A percentile compares a stretch with the other conserved stretches of the same genome.
phyloP scores from a whole-genome alignment of 1,140 invertebrate species.

The Calosoma granatense region DNA sequence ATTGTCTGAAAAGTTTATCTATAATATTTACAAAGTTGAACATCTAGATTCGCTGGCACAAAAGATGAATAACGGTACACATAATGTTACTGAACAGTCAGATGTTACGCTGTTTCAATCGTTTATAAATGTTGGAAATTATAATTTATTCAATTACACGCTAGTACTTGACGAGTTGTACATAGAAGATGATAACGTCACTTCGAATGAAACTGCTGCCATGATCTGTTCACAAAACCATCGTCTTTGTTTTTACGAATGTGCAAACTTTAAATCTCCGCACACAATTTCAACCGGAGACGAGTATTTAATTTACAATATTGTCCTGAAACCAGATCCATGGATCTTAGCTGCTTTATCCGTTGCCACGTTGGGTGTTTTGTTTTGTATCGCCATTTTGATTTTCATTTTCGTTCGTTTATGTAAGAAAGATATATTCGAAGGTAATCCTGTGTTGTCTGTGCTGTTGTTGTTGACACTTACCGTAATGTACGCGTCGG shows the following conservation, averaged over 20 bases:
- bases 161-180: slow-evolving; percentile 12
- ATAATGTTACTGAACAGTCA: slow-evolving; percentile 15
- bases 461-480: slow-evolving; percentile 36
- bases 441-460: slow-evolving; percentile 39
- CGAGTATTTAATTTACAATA: not conserved
- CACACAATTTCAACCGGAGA: slow-evolving; percentile 2
- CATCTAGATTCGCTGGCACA: slow-evolving; percentile 12
- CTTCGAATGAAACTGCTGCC: slow-evolving; percentile 2
- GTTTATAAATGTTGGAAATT: slow-evolving; percentile 21
- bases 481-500: slow-evolving; percentile 41
- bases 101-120: slow-evolving; percentile 13
- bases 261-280: slow-evolving; percentile 15
- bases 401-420: slow-evolving; percentile 37
- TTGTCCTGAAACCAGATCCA: slow-evolving; percentile 33
- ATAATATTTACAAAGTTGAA: slow-evolving; percentile 24
- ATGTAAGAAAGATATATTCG: slow-evolving; percentile 36
- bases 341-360: slow-evolving; percentile 41
- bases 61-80: slow-evolving; percentile 1
- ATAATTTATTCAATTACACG: slow-evolving; percentile 24
- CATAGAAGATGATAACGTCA: slow-evolving; percentile 13
- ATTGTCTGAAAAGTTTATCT: slow-evolving; percentile 22
- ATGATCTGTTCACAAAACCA: slow-evolving; percentile 13
- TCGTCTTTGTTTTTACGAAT: slow-evolving; percentile 14
- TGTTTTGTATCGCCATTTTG: slow-evolving; percentile 38
- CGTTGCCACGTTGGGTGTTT: slow-evolving; percentile 35